Evolutionary conservation across 1,140 invertebrate species (phyloP).

Genomic region (Hypothenemus hampei): DNA sequence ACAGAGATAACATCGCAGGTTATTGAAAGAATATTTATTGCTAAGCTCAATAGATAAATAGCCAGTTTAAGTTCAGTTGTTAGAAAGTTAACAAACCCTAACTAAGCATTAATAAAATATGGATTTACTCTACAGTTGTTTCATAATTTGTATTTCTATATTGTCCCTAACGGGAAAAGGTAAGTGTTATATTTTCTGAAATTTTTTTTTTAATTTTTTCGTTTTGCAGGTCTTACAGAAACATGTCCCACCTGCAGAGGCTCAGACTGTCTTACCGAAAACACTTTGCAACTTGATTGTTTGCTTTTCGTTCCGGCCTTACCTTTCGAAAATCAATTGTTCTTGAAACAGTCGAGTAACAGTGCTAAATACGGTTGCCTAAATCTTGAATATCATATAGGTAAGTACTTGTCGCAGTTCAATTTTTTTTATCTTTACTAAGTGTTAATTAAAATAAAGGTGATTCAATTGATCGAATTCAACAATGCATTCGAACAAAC

Average conservation of each 20-base stretch:
- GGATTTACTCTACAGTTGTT: no score
- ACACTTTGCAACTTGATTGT: not conserved
- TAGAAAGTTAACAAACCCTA: not conserved
- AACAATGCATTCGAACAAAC: slow-evolving; percentile 5
- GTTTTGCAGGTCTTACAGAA: slow-evolving; percentile 1
- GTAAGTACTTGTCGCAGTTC: not conserved
- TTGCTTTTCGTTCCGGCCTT: not conserved
- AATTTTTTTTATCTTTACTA: not conserved
- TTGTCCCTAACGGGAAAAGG: not conserved
- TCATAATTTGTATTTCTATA: not conserved
- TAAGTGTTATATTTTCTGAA: not conserved
- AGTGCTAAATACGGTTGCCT: slow-evolving; percentile 8
- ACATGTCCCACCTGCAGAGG: slow-evolving; percentile 11
- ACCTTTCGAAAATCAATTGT: slow-evolving; percentile 4
- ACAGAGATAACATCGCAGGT: no score
- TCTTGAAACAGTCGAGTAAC: not conserved
- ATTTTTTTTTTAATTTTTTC: not conserved
- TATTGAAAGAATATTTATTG: no score
- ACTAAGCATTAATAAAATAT: no score
- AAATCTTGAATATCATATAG: slow-evolving; percentile 10
- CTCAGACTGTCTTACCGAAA: not conserved
- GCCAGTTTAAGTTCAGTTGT: not conserved
- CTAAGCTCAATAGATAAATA: not conserved
- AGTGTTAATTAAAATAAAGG: slow-evolving; percentile 2
- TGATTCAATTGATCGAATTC: not conserved